Base-by-base conservation (phyloP, 2,113 vertebrate genomes). In the Protomyctophum bolini region DNA sequence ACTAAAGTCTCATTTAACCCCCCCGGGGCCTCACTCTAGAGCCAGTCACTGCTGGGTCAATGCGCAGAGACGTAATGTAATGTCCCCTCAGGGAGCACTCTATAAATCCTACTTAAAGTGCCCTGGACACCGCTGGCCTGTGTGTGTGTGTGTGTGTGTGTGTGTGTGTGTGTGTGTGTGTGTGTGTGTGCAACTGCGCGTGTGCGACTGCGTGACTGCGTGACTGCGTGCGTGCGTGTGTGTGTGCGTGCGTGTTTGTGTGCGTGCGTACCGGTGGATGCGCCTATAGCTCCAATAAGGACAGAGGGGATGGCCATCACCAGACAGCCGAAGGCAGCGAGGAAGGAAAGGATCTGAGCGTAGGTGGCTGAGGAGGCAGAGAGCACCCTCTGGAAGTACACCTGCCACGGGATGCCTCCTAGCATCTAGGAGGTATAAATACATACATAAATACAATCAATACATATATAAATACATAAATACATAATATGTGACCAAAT, bases 371-470 rank as follows among this genome's bases (percentile, higher is more conserved):
- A 99, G 79, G 97, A 98, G 51, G 97, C 96, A 72, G 97, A 98
- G 64, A 99, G 95, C 80, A 99, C 97, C 83, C 97, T 87, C 86
- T 99, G 97, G 89, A 99, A 98, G 94, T 99, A 99, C 0, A 98
- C 97, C 89, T 99, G 97, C 97, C 97, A 98, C 8, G 97, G 97
- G 74, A 99, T 97, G 81, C 97, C 97, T 84, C 97, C 97, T 84
- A 99, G 89, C 41, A 95, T 97, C 97, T 99, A 89, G 75, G 88
- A 89, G 21, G 21, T 21, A 21, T 21, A 21, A 21, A 21, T 21
- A 21, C 21, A 21, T 21, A 21, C 21, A 21, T 21, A 21, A 21
- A 21, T 21, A 21, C 21, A 21, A 21, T 21, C 2, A 21, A 21
- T 21, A 21, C 21, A 21, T 21, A 21, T 21, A 21, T 21, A 21